Evolutionary conservation across 2,797 vertebrate species (phyloP).

Genomic region (Tapirus indicus): DNA sequence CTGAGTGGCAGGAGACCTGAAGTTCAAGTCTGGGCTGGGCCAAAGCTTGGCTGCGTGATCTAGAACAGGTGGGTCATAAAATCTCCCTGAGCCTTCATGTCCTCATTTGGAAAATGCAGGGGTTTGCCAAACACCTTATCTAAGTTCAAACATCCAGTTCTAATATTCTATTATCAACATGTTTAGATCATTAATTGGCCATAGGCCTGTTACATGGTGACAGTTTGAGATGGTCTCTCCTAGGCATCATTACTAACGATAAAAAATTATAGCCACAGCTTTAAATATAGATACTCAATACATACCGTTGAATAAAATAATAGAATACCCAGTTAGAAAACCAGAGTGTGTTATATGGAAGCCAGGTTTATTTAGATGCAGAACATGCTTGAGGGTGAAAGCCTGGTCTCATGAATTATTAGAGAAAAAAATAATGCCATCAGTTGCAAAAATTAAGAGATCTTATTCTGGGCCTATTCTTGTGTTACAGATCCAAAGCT

Average conservation of each 20-base stretch:
- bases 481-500: slow-evolving; percentile 14
- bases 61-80: background rate
- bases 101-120: background rate
- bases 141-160: background rate
- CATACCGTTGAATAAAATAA: slow-evolving; percentile 10
- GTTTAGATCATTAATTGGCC: background rate
- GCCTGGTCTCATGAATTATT: background rate
- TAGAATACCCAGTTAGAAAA: background rate
- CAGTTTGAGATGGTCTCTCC: background rate
- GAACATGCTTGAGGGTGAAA: slow-evolving; percentile 17
- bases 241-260: background rate
- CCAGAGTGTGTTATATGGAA: background rate
- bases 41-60: background rate
- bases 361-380: slow-evolving; percentile 27
- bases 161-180: background rate
- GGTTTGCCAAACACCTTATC: background rate
- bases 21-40: background rate
- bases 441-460: background rate
- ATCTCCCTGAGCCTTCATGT: background rate
- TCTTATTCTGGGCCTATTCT: background rate
- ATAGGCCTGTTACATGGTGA: background rate
- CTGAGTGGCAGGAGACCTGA: background rate
- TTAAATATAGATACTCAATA: background rate
- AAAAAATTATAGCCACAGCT: slow-evolving; percentile 19
- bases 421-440: slow-evolving; percentile 20